Evolutionary conservation across 2,888 invertebrate genomes (phyloP).

Genomic region (Andrena fulva): DNA sequence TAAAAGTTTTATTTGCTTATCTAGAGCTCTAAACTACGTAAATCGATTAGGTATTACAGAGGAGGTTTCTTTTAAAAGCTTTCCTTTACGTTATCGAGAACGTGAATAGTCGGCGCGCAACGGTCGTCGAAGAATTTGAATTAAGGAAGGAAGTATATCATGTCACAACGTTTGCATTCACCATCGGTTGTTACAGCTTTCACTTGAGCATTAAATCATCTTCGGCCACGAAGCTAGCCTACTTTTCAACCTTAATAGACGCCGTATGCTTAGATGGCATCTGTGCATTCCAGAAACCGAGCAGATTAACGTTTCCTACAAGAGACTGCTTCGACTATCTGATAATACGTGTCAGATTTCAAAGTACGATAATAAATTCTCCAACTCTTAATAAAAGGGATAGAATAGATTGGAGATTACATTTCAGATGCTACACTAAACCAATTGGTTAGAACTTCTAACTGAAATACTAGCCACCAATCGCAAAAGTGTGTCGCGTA

Average conservation of each 20-base stretch:
- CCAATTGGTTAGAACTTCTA: too few relatives aligned
- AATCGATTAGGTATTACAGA: conserved; percentile 14
- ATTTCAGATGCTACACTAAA: background rate
- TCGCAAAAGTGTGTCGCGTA: too few relatives aligned
- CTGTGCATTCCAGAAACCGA: conserved; percentile 38
- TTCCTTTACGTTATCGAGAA: background rate
- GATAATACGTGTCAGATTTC: background rate
- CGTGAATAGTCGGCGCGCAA: background rate
- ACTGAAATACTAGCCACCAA: too few relatives aligned
- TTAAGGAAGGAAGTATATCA: conserved; percentile 33
- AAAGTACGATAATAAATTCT: background rate
- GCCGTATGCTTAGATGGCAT: conserved; percentile 42
- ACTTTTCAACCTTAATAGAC: conserved; percentile 64
- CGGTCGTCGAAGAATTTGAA: conserved; percentile 11
- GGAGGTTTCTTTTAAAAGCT: background rate
- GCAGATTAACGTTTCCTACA: conserved; percentile 33
- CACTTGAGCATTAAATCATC: conserved; percentile 58
- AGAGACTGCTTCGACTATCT: background rate
- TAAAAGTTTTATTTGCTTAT: background rate
- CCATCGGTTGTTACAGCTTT: conserved; percentile 50
- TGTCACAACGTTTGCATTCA: conserved; percentile 48
- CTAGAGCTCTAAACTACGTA: background rate
- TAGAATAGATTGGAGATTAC: background rate
- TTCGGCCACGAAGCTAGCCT: conserved; percentile 52
- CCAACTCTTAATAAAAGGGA: background rate